phyloP scores from a whole-genome alignment of 2,888 invertebrate species.

The Leptinotarsa tumamoca region DNA sequence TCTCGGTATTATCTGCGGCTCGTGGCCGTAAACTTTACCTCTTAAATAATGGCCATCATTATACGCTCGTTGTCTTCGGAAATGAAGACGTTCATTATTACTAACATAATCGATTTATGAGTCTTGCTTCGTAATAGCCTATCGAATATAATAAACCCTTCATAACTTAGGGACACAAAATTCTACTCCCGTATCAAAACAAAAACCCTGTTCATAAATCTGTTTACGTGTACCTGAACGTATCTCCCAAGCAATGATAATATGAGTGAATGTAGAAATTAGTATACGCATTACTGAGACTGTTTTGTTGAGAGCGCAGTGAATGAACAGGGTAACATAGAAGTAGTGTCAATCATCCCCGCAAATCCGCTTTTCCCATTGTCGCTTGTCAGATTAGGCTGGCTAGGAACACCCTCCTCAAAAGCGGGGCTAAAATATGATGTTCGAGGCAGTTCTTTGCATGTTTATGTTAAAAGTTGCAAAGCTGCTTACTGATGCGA shows the following conservation, averaged over 20 bases:
- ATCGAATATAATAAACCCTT: no score
- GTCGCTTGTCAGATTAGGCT: constrained; percentile 61
- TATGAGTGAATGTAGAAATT: constrained; percentile 13
- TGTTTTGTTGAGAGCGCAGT: constrained; percentile 18
- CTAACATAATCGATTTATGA: no score
- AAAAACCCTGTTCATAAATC: neutral
- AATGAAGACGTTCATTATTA: no score
- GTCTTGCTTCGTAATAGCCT: no score
- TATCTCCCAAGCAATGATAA: neutral
- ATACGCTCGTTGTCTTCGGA: no score
- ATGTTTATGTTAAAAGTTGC: constrained; percentile 51
- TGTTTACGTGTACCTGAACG: constrained; percentile 13
- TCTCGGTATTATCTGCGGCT: no score
- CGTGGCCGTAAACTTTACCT: no score
- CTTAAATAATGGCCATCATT: no score
- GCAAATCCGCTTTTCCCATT: constrained; percentile 62
- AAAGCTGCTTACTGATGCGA: constrained; percentile 57
- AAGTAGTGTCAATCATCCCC: constrained; percentile 60
- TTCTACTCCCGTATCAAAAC: neutral
- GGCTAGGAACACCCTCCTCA: constrained; percentile 55
- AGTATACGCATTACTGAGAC: constrained; percentile 6
- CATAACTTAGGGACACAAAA: neutral
- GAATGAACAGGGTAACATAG: constrained; percentile 20
- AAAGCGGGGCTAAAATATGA: constrained; percentile 52
- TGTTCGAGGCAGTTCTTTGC: constrained; percentile 51